These are phyloP conservation scores for Hydraecia micacea DNA, from an alignment of 2,888 invertebrate species.

Conservation along the genomic window DNA sequence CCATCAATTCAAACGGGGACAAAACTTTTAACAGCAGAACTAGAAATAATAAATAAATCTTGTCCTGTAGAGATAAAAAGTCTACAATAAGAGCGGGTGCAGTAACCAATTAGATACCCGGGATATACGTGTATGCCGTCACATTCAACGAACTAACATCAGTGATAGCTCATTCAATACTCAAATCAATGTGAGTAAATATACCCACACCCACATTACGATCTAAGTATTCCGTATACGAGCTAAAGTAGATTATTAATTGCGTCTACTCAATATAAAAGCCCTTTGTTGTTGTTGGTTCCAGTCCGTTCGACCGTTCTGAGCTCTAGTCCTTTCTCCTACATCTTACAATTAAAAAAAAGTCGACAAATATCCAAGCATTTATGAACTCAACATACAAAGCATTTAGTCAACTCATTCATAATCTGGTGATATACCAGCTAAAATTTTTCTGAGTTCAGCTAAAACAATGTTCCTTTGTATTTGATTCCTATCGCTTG, in stretches of 20 bases:
- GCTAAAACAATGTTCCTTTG: constrained; percentile 30
- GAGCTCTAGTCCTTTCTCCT: background rate
- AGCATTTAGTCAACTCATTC: background rate
- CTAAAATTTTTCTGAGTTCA: constrained; percentile 3
- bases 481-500: constrained; percentile 47
- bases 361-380: background rate
- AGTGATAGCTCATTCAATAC: background rate
- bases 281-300: background rate
- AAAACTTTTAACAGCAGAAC: background rate
- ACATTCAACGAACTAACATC: background rate
- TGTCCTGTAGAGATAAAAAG: background rate
- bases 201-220: background rate
- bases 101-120: background rate
- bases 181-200: background rate
- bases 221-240: background rate
- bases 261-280: constrained; percentile 10
- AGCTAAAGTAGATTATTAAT: constrained; percentile 8
- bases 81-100: background rate
- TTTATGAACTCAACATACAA: constrained; percentile 3
- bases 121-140: background rate
- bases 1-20: background rate
- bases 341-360: background rate
- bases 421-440: constrained; percentile 18
- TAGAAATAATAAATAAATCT: background rate
- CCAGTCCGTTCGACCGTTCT: background rate